Conservation (phyloP, 2,888 invertebrate species). For the Apamea epomidion region DNA sequence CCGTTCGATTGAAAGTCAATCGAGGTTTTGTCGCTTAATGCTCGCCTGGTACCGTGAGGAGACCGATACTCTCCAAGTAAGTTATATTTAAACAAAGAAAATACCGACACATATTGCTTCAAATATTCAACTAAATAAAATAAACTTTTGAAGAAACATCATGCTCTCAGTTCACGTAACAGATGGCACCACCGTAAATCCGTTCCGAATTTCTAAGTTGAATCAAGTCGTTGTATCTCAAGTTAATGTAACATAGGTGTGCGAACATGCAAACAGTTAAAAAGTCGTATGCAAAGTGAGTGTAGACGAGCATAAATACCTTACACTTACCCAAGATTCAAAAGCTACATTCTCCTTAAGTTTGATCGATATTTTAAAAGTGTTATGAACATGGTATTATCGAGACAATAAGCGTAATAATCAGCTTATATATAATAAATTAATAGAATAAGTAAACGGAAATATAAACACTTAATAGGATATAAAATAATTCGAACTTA, state of each 20-base stretch:
- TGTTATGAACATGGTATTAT: not conserved
- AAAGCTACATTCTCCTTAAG: not conserved
- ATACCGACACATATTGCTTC: not conserved
- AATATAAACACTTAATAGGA: no score
- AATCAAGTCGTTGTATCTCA: slow-evolving; percentile 24
- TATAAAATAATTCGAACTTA: no score
- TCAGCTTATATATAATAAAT: no score
- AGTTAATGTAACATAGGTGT: slow-evolving; percentile 18
- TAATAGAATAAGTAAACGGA: no score
- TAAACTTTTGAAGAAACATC: not conserved
- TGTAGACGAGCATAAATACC: not conserved
- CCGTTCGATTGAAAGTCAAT: not conserved
- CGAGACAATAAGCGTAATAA: no score
- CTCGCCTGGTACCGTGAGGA: not conserved
- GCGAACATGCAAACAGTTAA: slow-evolving; percentile 43
- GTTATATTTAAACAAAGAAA: not conserved
- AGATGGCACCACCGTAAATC: slow-evolving; percentile 24
- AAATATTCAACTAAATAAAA: slow-evolving; percentile 10
- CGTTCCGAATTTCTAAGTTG: not conserved
- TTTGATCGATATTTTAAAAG: not conserved
- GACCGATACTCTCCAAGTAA: not conserved
- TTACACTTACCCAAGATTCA: not conserved
- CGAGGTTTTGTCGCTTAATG: no score
- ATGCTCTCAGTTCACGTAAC: slow-evolving; percentile 23
- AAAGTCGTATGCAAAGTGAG: slow-evolving; percentile 27